Base-by-base conservation (phyloP, 2,888 invertebrate genomes). In the Spisula solida region DNA sequence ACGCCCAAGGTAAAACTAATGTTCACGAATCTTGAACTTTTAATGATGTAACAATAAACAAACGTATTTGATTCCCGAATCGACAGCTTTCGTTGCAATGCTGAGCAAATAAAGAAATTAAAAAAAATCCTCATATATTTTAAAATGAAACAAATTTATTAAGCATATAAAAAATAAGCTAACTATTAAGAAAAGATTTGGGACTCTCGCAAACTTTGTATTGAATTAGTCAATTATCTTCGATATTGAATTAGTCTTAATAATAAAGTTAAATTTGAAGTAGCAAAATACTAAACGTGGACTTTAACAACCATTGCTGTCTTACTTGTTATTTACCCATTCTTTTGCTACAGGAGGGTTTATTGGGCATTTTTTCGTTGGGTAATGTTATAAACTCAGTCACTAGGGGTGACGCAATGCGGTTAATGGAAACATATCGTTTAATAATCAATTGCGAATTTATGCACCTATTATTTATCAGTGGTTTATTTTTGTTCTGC, bases 1-100 rank as follows among this genome's bases (percentile, higher is more conserved):
- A 90, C 90, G 4, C 90, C 90, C 34, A 88, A 88, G 90, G 90
- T 90, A 90, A 56, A 82, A 31, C 75, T 10, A 66, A 25, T 25
- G n/a, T 0, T 66, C 8, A 20, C 8, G n/a, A 20, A 60, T 20
- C 60, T 25, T 20, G 60, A 60, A n/a, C 60, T 6, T 60, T 60
- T n/a, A 18, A 14, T 18, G 25, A 60, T 8, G 41, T 41, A 41
- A 41, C 41, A 41, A 5, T 41, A 5, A 41, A n/a, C n/a, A 2
- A 41, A 41, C 41, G 41, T 41, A 8, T 41, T 60, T n/a, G 6
- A 20, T 60, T n/a, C 25, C n/a, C 18, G 18, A 20, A 25, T 60
- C 6, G 18, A 8, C 18, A 0, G 55, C n/a, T 60, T n/a, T 60
- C 8, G 25, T 60, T 14, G 51, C 14, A 60, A 1, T 25, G 8